Base-by-base conservation (phyloP, 1,140 invertebrate genomes). In the Homarus americanus region DNA sequence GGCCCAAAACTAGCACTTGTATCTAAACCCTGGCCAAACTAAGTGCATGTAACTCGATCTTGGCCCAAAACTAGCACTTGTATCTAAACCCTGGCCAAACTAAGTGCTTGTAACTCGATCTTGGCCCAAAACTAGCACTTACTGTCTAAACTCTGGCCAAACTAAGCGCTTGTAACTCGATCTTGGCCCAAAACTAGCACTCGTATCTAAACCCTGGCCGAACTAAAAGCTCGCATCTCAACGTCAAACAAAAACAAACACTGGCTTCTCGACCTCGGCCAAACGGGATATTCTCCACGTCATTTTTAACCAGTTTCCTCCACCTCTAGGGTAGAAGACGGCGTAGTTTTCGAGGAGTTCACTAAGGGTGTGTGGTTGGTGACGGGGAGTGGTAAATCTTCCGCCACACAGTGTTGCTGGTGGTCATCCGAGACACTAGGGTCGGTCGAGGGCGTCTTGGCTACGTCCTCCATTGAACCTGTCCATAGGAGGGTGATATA, bases 401-500 rank as follows among this genome's bases (percentile, higher is more conserved):
- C n/a, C n/a, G n/a, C n/a, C n/a, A n/a, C 66, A 73, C 36, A 73
- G 28, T 34, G 66, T 44, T 34, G 66, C 72, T 32, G 86, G 76
- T 87, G 75, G 36, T 87, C 86, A 44, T 87, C 86, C 20, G 86
- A 87, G 17, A 58, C 41, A 10, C 75, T 87, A 40, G 86, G 86
- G 17, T 87, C 86, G 24, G 86, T 80, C 63, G 86, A 87, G n/a
- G 86, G 86, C 1, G 72, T 69, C 36, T 87, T 87, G 53, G 86
- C 86, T 53, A 87, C 75, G 34, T 87, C 86, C 76, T 87, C 86
- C 75, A 87, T 15, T 63, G 86, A 87, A 87, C 86, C 86, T 87
- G 84, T 36, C 80, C 40, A 53, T 78, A 63, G 86, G 78, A n/a
- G 53, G 58, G 58, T 76, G 66, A 79, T 76, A 87, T 76, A 87